phyloP scores from a whole-genome alignment of 2,113 vertebrate species.

The Melanerpes aurifrons region DNA sequence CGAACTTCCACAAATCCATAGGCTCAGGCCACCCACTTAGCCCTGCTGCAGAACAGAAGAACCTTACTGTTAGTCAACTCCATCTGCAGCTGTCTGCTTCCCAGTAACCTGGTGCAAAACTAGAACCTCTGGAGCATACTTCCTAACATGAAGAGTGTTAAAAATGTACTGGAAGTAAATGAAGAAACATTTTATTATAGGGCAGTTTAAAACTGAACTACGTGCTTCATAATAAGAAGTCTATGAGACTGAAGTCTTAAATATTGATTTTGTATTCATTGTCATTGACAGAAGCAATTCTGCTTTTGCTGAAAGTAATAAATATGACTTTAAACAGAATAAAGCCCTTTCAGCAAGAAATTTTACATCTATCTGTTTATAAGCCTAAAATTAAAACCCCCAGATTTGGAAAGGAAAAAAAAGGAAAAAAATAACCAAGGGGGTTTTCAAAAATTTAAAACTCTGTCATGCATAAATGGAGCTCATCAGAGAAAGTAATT shows the following conservation, averaged over 20 bases:
- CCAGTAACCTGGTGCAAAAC: constrained; percentile 8
- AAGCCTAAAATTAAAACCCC: constrained; percentile 78
- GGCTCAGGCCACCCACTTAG: neutral
- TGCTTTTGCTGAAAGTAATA: constrained; percentile 65
- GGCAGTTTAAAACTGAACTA: constrained; percentile 53
- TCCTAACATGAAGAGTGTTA: constrained; percentile 38
- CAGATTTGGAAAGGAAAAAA: constrained; percentile 73
- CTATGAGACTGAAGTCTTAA: constrained; percentile 59
- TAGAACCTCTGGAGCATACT: neutral
- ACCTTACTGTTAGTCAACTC: neutral
- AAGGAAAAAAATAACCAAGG: constrained; percentile 81
- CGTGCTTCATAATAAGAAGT: neutral
- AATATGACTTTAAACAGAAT: constrained; percentile 74
- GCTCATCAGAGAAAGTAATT: constrained; percentile 85
- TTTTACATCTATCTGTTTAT: constrained; percentile 80
- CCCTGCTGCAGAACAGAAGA: neutral
- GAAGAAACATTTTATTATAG: constrained; percentile 62
- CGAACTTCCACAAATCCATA: neutral
- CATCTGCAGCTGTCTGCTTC: neutral
- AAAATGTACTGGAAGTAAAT: constrained; percentile 55
- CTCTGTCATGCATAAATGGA: constrained; percentile 85
- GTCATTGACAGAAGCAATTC: constrained; percentile 71
- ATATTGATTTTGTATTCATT: constrained; percentile 76
- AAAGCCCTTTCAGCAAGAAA: constrained; percentile 74
- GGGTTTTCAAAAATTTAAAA: constrained; percentile 87